Evolutionary conservation across 2,888 invertebrate genomes (phyloP).

Genomic region (Oeneis ivallda): DNA sequence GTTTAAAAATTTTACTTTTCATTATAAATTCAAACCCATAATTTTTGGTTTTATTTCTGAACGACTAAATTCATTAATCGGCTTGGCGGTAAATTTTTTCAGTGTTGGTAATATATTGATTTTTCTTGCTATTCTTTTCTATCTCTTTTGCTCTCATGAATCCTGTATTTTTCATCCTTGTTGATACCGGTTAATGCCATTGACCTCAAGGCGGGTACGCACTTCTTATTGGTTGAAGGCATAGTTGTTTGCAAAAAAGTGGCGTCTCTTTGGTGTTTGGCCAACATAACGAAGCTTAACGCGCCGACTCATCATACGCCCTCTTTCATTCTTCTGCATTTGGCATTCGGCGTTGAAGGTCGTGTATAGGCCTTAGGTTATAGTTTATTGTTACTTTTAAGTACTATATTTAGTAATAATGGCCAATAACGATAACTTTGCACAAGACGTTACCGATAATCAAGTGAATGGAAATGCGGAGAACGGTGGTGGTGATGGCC

Average conservation of each 20-base stretch:
- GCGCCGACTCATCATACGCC: conserved; percentile 52
- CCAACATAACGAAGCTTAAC: conserved; percentile 45
- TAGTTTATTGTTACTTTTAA: conserved; percentile 77
- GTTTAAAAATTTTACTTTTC: not conserved
- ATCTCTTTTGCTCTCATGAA: conserved; percentile 43
- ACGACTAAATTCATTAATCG: conserved; percentile 29
- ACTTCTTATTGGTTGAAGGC: conserved; percentile 57
- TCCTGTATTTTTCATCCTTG: conserved; percentile 44
- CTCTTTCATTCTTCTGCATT: conserved; percentile 77
- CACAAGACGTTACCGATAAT: conserved; percentile 88
- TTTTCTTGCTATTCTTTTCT: conserved; percentile 46
- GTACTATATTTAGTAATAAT: conserved; percentile 73
- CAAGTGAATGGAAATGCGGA: conserved; percentile 83
- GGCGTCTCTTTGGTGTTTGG: conserved; percentile 42
- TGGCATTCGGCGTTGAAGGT: conserved; percentile 79
- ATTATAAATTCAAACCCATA: not conserved
- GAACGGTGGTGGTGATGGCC: conserved; percentile 86
- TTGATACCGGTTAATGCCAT: conserved; percentile 57
- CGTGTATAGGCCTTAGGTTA: conserved; percentile 73
- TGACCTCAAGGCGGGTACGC: conserved; percentile 57
- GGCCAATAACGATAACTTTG: conserved; percentile 90
- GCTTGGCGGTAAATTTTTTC: conserved; percentile 46
- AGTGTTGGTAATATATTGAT: conserved; percentile 61
- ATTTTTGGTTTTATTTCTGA: conserved; percentile 30
- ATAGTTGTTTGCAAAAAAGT: conserved; percentile 45